Percentiles rank a stretch among this genome's conserved stretches.
Conservation (phyloP, 2,888 invertebrate species). For the Cryptocephalus primarius region DNA sequence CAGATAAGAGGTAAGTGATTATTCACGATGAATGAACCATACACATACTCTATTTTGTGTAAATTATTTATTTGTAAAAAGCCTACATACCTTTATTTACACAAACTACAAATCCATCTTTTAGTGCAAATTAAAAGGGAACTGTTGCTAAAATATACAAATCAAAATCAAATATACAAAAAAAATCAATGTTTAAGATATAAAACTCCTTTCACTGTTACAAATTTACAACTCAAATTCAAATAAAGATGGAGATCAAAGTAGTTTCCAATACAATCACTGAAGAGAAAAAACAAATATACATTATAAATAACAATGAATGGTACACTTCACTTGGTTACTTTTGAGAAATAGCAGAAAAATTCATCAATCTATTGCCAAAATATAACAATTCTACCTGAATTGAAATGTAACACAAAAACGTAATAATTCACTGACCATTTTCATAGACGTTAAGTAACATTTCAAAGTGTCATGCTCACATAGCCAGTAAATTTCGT, state of each 20-base stretch:
- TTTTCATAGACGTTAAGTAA: too few relatives aligned
- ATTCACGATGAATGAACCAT: too few relatives aligned
- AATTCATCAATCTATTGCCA: slow-evolving; percentile 15
- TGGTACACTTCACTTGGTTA: slow-evolving; percentile 3
- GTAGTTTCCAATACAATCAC: slow-evolving; percentile 1
- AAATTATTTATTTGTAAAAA: slow-evolving; percentile 36
- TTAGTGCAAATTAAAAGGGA: slow-evolving; percentile 28
- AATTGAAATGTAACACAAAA: neutral
- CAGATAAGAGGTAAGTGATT: too few relatives aligned
- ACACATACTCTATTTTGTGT: slow-evolving; percentile 9
- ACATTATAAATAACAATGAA: slow-evolving; percentile 14
- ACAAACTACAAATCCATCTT: slow-evolving; percentile 30
- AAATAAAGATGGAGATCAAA: slow-evolving; percentile 10
- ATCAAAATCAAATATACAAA: slow-evolving; percentile 20
- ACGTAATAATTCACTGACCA: neutral
- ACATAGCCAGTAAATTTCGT: too few relatives aligned
- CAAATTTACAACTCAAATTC: neutral
- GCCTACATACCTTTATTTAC: slow-evolving; percentile 39
- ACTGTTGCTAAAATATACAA: slow-evolving; percentile 21
- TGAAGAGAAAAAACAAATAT: slow-evolving; percentile 8
- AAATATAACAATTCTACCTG: slow-evolving; percentile 23
- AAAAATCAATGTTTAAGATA: slow-evolving; percentile 5
- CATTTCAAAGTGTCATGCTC: too few relatives aligned
- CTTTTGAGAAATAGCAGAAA: slow-evolving; percentile 7
- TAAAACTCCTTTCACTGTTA: neutral